phyloP scores from a whole-genome alignment of 1,140 invertebrate genomes.

The Druon quercuslanigerum region DNA sequence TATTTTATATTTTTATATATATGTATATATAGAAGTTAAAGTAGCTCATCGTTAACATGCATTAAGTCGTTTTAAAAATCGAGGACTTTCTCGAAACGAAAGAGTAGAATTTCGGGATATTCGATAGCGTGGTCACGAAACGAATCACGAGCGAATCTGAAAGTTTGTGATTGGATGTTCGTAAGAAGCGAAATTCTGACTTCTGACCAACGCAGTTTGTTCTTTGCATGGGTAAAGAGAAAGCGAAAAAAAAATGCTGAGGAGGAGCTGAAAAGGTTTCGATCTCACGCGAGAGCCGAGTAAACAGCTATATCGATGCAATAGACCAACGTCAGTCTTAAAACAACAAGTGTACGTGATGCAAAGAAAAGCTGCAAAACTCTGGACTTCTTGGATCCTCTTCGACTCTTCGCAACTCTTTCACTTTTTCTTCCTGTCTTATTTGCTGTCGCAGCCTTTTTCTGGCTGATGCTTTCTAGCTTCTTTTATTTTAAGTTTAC shows the following conservation, averaged over 20 bases:
- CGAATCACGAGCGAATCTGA: conserved; percentile 7
- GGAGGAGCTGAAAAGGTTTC: conserved; percentile 31
- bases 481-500: not conserved
- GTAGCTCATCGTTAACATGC: too few species aligned
- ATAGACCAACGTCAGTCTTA: not conserved
- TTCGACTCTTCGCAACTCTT: conserved; percentile 11
- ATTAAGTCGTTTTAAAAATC: too few species aligned
- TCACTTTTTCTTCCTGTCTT: not conserved
- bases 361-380: conserved; percentile 2
- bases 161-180: conserved; percentile 26
- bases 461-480: not conserved
- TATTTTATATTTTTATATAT: too few species aligned
- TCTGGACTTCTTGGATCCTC: conserved; percentile 18
- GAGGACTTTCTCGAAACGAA: not conserved
- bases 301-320: not conserved
- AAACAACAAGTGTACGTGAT: conserved; percentile 25
- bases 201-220: conserved; percentile 22
- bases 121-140: conserved; percentile 18
- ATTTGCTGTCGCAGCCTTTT: conserved; percentile 19
- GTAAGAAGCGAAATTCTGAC: conserved; percentile 12
- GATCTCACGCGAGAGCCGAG: conserved; percentile 32
- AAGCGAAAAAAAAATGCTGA: conserved; percentile 4
- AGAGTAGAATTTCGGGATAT: not conserved
- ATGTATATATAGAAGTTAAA: too few species aligned
- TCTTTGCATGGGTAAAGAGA: not conserved